phyloP scores from a whole-genome alignment of 2,113 vertebrate species.

The Hystrix cristata region DNA sequence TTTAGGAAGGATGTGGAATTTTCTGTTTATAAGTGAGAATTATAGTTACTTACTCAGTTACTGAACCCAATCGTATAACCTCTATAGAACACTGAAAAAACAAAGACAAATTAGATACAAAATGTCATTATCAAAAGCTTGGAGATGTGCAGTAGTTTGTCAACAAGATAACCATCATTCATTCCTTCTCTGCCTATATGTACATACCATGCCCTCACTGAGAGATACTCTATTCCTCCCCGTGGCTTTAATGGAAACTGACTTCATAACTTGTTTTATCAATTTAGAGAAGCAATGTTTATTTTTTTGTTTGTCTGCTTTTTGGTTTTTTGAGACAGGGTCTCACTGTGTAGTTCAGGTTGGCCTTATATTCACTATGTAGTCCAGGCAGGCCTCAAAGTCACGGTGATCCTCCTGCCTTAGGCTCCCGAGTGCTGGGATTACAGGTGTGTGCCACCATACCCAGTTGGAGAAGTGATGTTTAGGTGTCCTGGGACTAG shows the following conservation, averaged over 20 bases:
- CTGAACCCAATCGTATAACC: not conserved
- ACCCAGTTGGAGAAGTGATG: not conserved
- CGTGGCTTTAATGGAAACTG: not conserved
- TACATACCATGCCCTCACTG: not conserved
- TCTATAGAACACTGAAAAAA: not conserved
- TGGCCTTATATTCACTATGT: no score
- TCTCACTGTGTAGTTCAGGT: no score
- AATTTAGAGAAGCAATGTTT: not conserved
- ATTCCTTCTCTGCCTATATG: not conserved
- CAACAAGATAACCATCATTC: not conserved
- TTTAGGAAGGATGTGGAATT: not conserved
- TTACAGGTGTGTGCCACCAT: no score
- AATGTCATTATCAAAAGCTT: not conserved
- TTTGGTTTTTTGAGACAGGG: no score
- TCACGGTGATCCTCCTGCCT: no score
- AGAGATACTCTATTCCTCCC: not conserved
- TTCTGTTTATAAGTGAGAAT: slow-evolving; percentile 33
- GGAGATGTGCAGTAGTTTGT: not conserved
- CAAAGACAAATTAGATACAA: not conserved
- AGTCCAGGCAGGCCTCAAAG: no score
- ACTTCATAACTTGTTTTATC: not conserved
- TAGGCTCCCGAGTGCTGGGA: no score
- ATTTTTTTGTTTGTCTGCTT: not conserved
- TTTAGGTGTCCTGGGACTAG: not conserved
- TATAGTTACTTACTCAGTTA: slow-evolving; percentile 3